phyloP scores from a whole-genome alignment of 2,113 vertebrate species.

The Daphoenositta chrysoptera region DNA sequence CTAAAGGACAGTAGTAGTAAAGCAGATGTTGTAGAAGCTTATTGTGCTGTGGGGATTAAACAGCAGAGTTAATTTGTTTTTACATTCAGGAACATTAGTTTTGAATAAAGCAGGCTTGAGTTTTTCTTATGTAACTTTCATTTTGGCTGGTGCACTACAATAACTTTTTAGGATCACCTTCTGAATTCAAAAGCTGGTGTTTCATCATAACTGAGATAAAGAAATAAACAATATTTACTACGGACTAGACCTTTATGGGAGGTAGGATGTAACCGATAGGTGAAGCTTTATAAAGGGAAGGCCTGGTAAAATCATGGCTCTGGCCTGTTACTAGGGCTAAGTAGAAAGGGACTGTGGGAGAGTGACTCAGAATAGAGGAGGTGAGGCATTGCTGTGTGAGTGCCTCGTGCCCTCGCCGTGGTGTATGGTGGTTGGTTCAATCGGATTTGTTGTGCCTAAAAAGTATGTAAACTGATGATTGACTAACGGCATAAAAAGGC shows the following conservation, averaged over 20 bases:
- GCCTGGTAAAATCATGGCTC: too few species aligned
- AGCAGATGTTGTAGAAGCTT: not conserved
- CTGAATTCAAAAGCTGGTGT: not conserved
- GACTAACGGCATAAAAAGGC: too few species aligned
- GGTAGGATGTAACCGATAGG: too few species aligned
- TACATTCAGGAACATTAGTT: not conserved
- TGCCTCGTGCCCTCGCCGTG: too few species aligned
- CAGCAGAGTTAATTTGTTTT: not conserved
- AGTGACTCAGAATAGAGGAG: too few species aligned
- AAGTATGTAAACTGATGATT: too few species aligned
- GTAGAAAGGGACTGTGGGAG: too few species aligned
- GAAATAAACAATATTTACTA: not conserved
- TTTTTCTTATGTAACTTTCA: not conserved
- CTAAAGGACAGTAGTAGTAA: not conserved
- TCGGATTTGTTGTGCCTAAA: too few species aligned
- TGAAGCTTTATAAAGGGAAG: too few species aligned
- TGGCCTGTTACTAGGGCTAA: too few species aligned
- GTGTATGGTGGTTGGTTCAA: too few species aligned
- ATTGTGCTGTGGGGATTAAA: not conserved
- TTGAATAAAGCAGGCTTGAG: not conserved
- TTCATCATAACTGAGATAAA: not conserved
- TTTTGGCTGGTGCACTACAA: not conserved
- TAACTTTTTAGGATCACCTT: not conserved
- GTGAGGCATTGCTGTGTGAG: too few species aligned
- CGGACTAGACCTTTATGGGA: not conserved